Evolutionary conservation across 2,888 invertebrate species (phyloP), one percentile per base, ranked within the genome.

Genomic region (Mongoloraphidia duomilia): DNA sequence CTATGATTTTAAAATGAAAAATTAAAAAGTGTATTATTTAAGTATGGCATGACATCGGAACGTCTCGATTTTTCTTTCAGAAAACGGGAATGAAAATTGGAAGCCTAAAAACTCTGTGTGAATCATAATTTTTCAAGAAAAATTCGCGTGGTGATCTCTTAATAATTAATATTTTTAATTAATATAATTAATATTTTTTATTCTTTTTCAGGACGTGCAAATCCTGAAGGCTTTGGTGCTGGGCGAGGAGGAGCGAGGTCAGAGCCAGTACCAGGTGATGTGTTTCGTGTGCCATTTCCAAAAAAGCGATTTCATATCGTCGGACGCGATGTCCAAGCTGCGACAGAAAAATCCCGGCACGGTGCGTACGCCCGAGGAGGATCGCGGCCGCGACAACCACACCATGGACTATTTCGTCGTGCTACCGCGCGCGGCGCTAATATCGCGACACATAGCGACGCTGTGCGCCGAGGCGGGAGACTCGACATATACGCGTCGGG

Each of bases 301-400:
- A 48, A 91, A 90, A 69, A 87, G 89, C 56, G 92, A 93, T 61
- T 95, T 94, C 65, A 94, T 95, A 61, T 90, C 94, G 4, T 87
- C 94, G 4, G 95, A 95, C 70, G 94, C 94, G 13, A 94, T 95
- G 91, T 87, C 93, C 37, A 95, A 95, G 66, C 69, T 95, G 46
- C 76, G 94, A 65, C 94, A 95, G 76, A 87, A 67, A 52, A 69
- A 68, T 57, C 67, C 68, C 10, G 65, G 66, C 47, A 64, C 65
- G 13, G 82, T 93, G 39, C 76, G 95, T 34, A 80, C 83, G 1
- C 91, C 94, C 0, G 95, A 95, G 64, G 92, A 93, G 60, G 91
- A 93, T 61, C 79, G 82, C 55, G 91, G 90, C 4, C 80, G 84
- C 63, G 82, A 85, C 44, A 86, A 84, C 63, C 82, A 82, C 55